Evolutionary conservation across 2,113 vertebrate genomes (phyloP).

Genomic region (Charadrius vociferus): DNA sequence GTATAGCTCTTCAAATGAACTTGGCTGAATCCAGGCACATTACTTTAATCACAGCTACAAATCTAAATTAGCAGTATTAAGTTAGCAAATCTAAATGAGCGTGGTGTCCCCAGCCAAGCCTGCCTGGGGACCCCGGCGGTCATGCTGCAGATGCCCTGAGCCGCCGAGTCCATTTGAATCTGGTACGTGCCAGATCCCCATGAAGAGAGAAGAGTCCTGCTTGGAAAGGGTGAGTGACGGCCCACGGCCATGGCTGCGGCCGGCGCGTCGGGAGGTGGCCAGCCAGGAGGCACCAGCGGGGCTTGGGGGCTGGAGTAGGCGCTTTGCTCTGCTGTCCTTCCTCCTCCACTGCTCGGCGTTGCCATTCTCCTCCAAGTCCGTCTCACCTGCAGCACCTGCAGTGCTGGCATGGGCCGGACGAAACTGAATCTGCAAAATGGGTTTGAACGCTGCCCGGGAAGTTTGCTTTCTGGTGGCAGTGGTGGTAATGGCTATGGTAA

Average conservation of each 20-base stretch:
- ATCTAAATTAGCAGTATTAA: background rate
- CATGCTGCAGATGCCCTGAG: background rate
- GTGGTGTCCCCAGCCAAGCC: background rate
- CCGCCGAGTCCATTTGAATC: accelerated
- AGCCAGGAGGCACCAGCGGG: accelerated
- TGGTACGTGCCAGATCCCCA: background rate
- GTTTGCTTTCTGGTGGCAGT: background rate
- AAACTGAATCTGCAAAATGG: background rate
- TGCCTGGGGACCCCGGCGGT: background rate
- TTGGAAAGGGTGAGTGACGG: background rate
- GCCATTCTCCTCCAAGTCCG: background rate
- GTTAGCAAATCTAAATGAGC: background rate
- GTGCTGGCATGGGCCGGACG: accelerated
- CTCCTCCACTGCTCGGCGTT: background rate
- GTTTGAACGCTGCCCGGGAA: background rate
- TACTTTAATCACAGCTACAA: background rate
- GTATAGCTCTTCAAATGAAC: background rate
- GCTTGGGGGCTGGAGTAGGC: background rate
- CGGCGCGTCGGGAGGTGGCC: accelerated
- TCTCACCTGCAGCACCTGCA: background rate
- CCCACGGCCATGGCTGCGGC: background rate
- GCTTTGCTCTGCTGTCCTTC: background rate
- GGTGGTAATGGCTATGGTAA: accelerated
- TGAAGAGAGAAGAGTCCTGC: background rate
- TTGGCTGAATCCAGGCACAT: background rate